These are phyloP conservation scores for Entomyzon cyanotis DNA, from an alignment of 2,113 vertebrate genomes.

Conservation along the genomic window DNA sequence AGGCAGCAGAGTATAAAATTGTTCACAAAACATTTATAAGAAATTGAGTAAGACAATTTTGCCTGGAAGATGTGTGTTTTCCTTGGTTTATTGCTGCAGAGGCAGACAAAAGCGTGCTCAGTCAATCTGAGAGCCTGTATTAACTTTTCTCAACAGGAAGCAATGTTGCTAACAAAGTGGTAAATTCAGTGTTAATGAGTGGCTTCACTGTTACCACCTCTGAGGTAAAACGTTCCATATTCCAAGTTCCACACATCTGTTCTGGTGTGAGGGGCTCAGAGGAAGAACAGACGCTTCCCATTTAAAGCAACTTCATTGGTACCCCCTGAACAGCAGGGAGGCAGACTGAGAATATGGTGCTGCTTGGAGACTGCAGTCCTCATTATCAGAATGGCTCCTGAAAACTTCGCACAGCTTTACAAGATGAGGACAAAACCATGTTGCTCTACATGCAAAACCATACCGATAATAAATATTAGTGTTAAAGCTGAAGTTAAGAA, in stretches of 20 bases:
- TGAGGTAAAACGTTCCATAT: constrained; percentile 92
- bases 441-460: background rate
- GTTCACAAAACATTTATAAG: background rate
- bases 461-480: background rate
- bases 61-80: constrained; percentile 11
- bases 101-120: constrained; percentile 78
- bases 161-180: constrained; percentile 97
- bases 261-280: constrained; percentile 91
- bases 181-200: constrained; percentile 99
- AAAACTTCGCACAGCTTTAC: constrained; percentile 48
- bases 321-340: constrained; percentile 85
- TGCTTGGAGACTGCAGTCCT: constrained; percentile 77
- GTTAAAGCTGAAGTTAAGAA: background rate
- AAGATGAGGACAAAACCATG: constrained; percentile 19
- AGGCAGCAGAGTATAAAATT: background rate
- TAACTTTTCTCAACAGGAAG: constrained; percentile 96
- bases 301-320: constrained; percentile 85
- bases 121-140: constrained; percentile 84
- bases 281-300: constrained; percentile 92
- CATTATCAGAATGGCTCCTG: constrained; percentile 81
- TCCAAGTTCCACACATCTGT: constrained; percentile 95
- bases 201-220: constrained; percentile 98
- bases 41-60: background rate
- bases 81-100: constrained; percentile 65
- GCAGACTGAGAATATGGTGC: constrained; percentile 80